Conservation (phyloP, 1,140 invertebrate species). For the Drosophila varians region DNA sequence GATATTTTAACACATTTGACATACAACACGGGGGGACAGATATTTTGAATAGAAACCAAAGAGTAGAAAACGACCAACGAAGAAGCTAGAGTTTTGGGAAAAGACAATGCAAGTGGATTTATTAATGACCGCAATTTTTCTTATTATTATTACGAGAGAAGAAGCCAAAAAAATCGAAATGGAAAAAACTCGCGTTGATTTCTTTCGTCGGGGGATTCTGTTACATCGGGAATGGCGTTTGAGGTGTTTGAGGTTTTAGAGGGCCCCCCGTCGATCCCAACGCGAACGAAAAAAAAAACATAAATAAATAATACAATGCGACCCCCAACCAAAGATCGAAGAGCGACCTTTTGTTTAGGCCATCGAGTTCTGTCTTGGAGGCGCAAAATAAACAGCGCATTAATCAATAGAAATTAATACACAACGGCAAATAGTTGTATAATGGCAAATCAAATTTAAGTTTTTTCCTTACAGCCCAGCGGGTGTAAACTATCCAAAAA, state of each 20-base stretch:
- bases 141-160: slow-evolving; percentile 78
- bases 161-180: slow-evolving; percentile 47
- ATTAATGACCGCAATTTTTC: slow-evolving; percentile 81
- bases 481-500: slow-evolving; percentile 29
- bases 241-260: slow-evolving; percentile 70
- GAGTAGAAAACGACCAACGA: slow-evolving; percentile 39
- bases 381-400: slow-evolving; percentile 80
- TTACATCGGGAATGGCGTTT: slow-evolving; percentile 46
- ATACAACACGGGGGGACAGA: slow-evolving; percentile 17
- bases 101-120: slow-evolving; percentile 79
- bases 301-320: slow-evolving; percentile 33
- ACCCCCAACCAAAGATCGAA: slow-evolving; percentile 43
- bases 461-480: slow-evolving; percentile 38
- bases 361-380: slow-evolving; percentile 59
- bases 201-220: slow-evolving; percentile 50
- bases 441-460: slow-evolving; percentile 75
- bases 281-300: slow-evolving; percentile 29
- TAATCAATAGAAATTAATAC: slow-evolving; percentile 81
- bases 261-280: slow-evolving; percentile 57
- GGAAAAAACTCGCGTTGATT: slow-evolving; percentile 69
- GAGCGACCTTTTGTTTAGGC: slow-evolving; percentile 36
- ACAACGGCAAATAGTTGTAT: slow-evolving; percentile 76
- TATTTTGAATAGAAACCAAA: slow-evolving; percentile 10
- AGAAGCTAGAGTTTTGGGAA: slow-evolving; percentile 10
- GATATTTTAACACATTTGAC: slow-evolving; percentile 80